These are phyloP conservation scores for Cryptophagus acutangulus DNA, from an alignment of 2,888 invertebrate species.

Conservation along the genomic window DNA sequence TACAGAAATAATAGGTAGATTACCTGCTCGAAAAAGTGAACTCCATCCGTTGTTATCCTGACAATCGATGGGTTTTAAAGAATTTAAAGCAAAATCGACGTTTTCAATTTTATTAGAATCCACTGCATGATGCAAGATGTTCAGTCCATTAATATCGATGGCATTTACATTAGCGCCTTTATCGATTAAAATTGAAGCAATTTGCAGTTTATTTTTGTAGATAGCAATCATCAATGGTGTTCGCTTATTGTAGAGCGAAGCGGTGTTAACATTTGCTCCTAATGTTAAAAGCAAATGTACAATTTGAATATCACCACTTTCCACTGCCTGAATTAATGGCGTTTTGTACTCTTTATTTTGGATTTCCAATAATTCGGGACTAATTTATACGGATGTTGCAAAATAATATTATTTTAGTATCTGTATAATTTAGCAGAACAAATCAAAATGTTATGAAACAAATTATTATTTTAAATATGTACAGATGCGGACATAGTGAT, in stretches of 20 bases:
- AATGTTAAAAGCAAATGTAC: constrained; percentile 47
- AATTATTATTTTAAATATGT: too few relatives aligned
- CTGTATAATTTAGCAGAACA: too few relatives aligned
- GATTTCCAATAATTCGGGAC: constrained; percentile 49
- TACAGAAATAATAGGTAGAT: too few relatives aligned
- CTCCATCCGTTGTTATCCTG: too few relatives aligned
- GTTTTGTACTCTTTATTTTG: constrained; percentile 52
- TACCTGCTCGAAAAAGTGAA: too few relatives aligned
- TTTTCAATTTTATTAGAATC: constrained; percentile 48
- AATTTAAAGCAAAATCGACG: constrained; percentile 42
- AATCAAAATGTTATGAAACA: too few relatives aligned
- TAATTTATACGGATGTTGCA: too few relatives aligned
- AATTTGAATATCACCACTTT: constrained; percentile 47
- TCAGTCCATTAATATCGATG: constrained; percentile 50
- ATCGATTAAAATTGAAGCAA: constrained; percentile 45
- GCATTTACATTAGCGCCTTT: constrained; percentile 47
- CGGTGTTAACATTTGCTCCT: constrained; percentile 51
- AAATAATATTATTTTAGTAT: too few relatives aligned
- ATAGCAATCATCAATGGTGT: constrained; percentile 53
- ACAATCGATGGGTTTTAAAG: too few relatives aligned
- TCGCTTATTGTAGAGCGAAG: constrained; percentile 42
- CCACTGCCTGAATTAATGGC: constrained; percentile 53
- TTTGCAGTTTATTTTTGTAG: constrained; percentile 38
- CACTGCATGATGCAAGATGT: constrained; percentile 53
- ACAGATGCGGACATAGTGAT: too few relatives aligned